Base-by-base conservation (phyloP, 2,113 vertebrate species). In the Helogale parvula region DNA sequence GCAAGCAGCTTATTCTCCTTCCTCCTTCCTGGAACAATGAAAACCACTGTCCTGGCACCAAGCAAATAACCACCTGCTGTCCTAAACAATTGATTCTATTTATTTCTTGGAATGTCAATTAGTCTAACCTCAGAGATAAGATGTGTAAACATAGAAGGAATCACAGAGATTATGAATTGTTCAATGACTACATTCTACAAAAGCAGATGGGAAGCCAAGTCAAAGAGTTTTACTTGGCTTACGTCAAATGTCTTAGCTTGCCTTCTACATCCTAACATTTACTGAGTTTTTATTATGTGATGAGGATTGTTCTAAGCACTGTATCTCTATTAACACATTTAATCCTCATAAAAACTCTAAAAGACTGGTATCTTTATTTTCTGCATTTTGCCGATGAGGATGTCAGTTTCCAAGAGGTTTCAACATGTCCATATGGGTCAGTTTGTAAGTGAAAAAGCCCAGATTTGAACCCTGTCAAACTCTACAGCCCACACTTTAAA, bases 1-100 rank as follows among this genome's bases (percentile, higher is more conserved):
- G 84, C 19, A 92, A 91, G 88, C 69, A 89, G 65, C 63, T 89
- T 52, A 77, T 89, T 68, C 10, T 88, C 14, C 71, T 95, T 84
- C 74, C 27, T 90, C 25, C 90, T 97, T 97, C 95, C 82, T 85
- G 79, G 83, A 96, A 91, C 33, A 77, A 85, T 13, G 47, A 29
- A 79, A 85, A 77, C 76, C n/a, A 41, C 15, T 79, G 25, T 12
- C 27, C 12, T 86, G 90, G 89, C 80, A 41, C 47, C 23, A 50
- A 60, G 12, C 1, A 31, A 74, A 33, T 33, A 31, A 33, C 2
- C 11, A 27, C 50, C 71, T 76, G 17, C 35, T 91, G 68, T 87
- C 27, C 41, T 76, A 72, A 92, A 76, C 25, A 87, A 88, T 7
- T 71, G 71, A 85, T 83, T 14, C 45, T 74, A 13, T 88, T 54